Evolutionary conservation across 2,113 vertebrate species (phyloP), one percentile per base, ranked within the genome.

Genomic region (Nerophis ophidion): DNA sequence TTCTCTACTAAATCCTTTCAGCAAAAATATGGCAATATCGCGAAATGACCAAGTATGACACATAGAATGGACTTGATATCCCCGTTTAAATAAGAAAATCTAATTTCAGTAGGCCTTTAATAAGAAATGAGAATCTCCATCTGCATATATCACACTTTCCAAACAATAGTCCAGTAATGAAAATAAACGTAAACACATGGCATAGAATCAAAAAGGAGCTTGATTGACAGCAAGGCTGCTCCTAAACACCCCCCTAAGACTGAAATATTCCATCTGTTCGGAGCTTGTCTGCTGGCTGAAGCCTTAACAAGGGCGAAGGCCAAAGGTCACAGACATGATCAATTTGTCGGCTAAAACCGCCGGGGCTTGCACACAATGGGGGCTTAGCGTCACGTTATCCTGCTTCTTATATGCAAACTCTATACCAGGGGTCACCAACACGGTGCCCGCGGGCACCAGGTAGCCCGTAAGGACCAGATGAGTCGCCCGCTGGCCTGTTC

Each of bases 271-370:
- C 77, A 88, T 88, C 84, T 84, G 82, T 58, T 81, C 19, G 1
- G 50, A 65, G 66, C 51, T 79, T 64, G 75, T 82, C 70, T 73
- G 66, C 52, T 63, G 68, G 59, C 48, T 50, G 70, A 38, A 19
- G 45, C 17, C 5, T 75, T 68, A 84, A 79, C 53, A 74, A 59
- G 74, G 78, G 44, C 62, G 56, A 65, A 74, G 74, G 76, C 40
- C 79, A 84, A 58, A 83, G 87, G 81, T 86, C 71, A 63, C 82
- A 85, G 80, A 85, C 86, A 61, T 13, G 76, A 87, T 89, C 78
- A 58, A 81, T 90, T 78, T 80, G 77, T 81, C 61, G 71, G 57
- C 70, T 54, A 48, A 51, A 61, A 65, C 70, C 46, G 7, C 70
- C 48, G 59, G 47, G 40, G 40, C 40, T 44, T 44, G 40, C 53